Percentiles rank a stretch among this genome's conserved stretches.
These are phyloP conservation scores for Nomada flava DNA, from an alignment of 2,888 invertebrate genomes.

Conservation along the genomic window DNA sequence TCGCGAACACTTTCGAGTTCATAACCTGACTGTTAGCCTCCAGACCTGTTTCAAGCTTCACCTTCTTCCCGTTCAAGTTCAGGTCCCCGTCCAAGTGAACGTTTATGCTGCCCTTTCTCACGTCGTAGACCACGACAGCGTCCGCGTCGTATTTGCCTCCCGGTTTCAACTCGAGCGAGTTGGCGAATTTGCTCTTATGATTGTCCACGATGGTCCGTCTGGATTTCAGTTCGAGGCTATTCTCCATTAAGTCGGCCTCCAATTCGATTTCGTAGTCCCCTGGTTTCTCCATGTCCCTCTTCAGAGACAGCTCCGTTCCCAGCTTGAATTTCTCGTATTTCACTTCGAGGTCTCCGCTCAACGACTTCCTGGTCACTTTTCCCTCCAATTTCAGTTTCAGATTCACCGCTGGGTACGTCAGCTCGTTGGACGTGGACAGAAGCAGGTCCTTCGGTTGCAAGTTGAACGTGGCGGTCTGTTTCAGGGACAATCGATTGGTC, in stretches of 20 bases:
- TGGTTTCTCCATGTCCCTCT: slow-evolving; percentile 81
- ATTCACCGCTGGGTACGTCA: slow-evolving; percentile 75
- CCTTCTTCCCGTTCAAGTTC: slow-evolving; percentile 87
- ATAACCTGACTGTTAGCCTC: slow-evolving; percentile 83
- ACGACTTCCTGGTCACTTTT: slow-evolving; percentile 86
- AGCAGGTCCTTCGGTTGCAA: slow-evolving; percentile 83
- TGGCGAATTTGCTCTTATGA: slow-evolving; percentile 87
- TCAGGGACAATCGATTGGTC: slow-evolving; percentile 85
- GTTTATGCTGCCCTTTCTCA: slow-evolving; percentile 86
- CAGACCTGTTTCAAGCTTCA: slow-evolving; percentile 85
- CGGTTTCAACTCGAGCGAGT: slow-evolving; percentile 86
- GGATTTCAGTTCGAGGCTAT: slow-evolving; percentile 85
- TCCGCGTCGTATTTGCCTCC: slow-evolving; percentile 88
- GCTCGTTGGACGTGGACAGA: slow-evolving; percentile 85
- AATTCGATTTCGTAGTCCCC: slow-evolving; percentile 87
- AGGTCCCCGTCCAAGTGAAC: slow-evolving; percentile 84
- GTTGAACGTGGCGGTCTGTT: slow-evolving; percentile 62
- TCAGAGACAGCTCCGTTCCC: slow-evolving; percentile 84
- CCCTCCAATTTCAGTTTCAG: slow-evolving; percentile 85
- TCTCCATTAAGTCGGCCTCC: slow-evolving; percentile 85
- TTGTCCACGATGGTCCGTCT: slow-evolving; percentile 86
- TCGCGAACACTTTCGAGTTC: slow-evolving; percentile 86
- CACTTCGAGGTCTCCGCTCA: slow-evolving; percentile 86
- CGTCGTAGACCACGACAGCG: slow-evolving; percentile 86
- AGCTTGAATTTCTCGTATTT: slow-evolving; percentile 87